Conservation (phyloP, 2,888 invertebrate species). For the Meiosimyza decipiens region DNA sequence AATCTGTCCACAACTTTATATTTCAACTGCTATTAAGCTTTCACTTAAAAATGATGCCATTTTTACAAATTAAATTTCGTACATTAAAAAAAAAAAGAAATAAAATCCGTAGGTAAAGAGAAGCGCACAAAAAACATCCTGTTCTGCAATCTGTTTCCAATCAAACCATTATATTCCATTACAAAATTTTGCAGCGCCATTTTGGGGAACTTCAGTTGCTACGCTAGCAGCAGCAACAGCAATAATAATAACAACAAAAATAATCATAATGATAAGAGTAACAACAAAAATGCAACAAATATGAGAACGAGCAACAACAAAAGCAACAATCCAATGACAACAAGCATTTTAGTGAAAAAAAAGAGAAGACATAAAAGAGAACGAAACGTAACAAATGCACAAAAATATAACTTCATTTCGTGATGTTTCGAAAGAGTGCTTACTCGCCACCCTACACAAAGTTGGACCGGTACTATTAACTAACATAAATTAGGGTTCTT, state of each 20-base stretch:
- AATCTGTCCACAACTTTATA: no score
- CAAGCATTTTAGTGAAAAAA: background rate
- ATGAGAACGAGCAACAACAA: background rate
- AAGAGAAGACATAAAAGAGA: background rate
- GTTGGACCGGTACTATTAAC: no score
- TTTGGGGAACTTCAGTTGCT: background rate
- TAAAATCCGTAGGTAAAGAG: background rate
- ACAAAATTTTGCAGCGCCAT: constrained; percentile 3
- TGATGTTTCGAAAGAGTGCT: no score
- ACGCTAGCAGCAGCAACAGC: background rate
- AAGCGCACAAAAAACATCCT: background rate
- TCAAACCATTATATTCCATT: background rate
- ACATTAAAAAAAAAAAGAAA: background rate
- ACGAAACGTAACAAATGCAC: background rate
- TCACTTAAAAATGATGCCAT: background rate
- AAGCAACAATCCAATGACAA: constrained; percentile 21
- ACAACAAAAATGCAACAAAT: constrained; percentile 3
- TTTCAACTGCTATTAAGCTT: no score
- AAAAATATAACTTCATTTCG: constrained; percentile 19
- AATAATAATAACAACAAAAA: background rate
- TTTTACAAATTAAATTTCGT: constrained; percentile 1
- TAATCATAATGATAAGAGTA: background rate
- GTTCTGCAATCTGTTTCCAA: constrained; percentile 11
- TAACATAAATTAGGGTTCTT: no score
- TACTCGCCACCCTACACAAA: no score